Base-by-base conservation (phyloP, 2,888 invertebrate species). In the Ophonus ardosiacus region DNA sequence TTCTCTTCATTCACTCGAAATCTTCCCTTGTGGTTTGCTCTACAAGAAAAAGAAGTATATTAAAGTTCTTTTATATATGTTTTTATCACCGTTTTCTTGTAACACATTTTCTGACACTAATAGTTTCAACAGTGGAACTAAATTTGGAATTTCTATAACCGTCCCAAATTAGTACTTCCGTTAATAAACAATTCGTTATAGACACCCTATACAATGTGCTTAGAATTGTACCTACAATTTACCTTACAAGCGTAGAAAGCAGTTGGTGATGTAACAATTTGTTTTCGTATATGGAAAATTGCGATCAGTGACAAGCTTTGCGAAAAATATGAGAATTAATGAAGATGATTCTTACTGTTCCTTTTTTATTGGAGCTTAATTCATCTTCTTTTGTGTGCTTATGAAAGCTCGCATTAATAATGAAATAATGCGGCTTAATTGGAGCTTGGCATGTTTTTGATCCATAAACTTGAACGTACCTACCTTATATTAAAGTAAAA, bases 401-500 rank as follows among this genome's bases (percentile, higher is more conserved):
- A 63, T 63, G 13, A 24, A 63, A 13, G 24, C 63, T 18, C 13
- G 43, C 13, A 51, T 51, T 51, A 51, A 51, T 51, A 51, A 51
- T 51, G 43, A 51, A 63, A 21, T 63, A 18, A 17, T 17, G 40
- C 71, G 43, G 40, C 43, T 10, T 74, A 74, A 74, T 74, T 0
- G 43, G 0, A 17, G 15, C 17, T 43, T 74, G 43, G 71, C 71
- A 43, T 74, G 71, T 40, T 43, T 17, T 74, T 10, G 8, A 74
- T 10, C 40, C 71, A 18, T 74, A 74, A 74, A 74, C 71, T 71
- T 74, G 7, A 15, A 18, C 43, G 17, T 43, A n/a, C n/a, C n/a
- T n/a, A n/a, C n/a, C n/a, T n/a, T n/a, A 40, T 40, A 43, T 15
- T 43, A 2, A 2, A 24, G 31, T 7, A 63, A 18, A 21, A 15